Base-by-base conservation (phyloP, 2,797 vertebrate species). In the Discoglossus pictus region DNA sequence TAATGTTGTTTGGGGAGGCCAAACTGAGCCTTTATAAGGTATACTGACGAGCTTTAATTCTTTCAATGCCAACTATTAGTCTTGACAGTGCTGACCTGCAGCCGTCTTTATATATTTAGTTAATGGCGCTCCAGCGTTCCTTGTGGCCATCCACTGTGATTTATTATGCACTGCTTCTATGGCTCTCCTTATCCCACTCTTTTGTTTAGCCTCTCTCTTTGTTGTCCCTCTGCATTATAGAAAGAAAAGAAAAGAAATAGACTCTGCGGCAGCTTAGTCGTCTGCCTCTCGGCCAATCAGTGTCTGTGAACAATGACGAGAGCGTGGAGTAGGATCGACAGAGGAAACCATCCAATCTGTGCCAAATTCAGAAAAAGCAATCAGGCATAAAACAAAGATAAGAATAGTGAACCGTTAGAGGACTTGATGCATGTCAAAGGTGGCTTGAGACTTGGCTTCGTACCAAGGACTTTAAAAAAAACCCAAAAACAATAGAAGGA, bases 381-480 rank as follows among this genome's bases (percentile, higher is more conserved):
- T 52, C 66, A 74, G 80, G 84, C 72, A 56, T 78, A 80, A 87
- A 80, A 42, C 81, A 68, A 3, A 73, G 65, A 85, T 76, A 80
- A 91, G 83, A 89, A 90, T 81, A 78, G 59, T 55, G 58, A 85
- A 87, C 87, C 84, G 83, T 85, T 86, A 72, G 75, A 63, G 68
- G 75, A 80, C 76, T 76, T 81, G 76, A 86, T 53, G 75, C 79
- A 75, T 83, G 78, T 82, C 76, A 73, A 64, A 79, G 75, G 66
- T 80, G 70, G 68, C 65, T 77, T 75, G 67, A 58, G 83, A 84
- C 85, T 85, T 82, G 75, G 76, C 82, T 73, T 84, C 74, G 77
- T 65, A 81, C 58, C 55, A 61, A 73, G 80, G 70, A 75, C 76
- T 86, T 79, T 56, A 39, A 39, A 39, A 3, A 7, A 56, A 10